A percentile compares a stretch with the other conserved stretches of the same genome.
Evolutionary conservation across 2,888 invertebrate species (phyloP).

Genomic region (Bellardia bayeri): DNA sequence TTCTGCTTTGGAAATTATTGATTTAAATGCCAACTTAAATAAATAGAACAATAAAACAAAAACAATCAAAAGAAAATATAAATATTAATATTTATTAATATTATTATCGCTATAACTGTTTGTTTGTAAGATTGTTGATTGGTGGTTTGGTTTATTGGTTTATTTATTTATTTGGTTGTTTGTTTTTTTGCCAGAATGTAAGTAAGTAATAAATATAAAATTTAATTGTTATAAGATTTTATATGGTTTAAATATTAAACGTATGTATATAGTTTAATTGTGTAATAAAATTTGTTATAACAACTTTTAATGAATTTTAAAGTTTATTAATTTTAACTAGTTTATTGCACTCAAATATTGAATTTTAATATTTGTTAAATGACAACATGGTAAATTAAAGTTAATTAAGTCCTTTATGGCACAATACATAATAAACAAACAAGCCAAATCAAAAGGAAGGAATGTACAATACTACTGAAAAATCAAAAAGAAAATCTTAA

Average conservation of each 20-base stretch:
- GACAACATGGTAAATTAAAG: too few relatives aligned
- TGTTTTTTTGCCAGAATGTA: not conserved
- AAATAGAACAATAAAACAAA: conserved; percentile 17
- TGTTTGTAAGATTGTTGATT: not conserved
- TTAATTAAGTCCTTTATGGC: too few relatives aligned
- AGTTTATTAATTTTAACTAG: not conserved
- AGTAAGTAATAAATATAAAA: not conserved
- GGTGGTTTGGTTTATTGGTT: not conserved
- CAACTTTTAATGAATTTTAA: not conserved
- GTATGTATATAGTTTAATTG: not conserved
- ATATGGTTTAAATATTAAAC: not conserved
- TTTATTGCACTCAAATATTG: not conserved
- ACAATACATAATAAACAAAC: too few relatives aligned
- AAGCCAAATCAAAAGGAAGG: too few relatives aligned
- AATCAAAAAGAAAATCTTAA: too few relatives aligned
- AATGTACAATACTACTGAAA: too few relatives aligned
- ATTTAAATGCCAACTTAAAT: conserved; percentile 25
- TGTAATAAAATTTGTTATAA: not conserved
- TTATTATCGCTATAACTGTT: conserved; percentile 8
- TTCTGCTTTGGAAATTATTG: conserved; percentile 35
- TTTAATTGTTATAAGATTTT: not conserved
- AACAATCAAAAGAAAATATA: conserved; percentile 1
- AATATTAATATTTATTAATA: conserved; percentile 29
- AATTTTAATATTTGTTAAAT: not conserved
- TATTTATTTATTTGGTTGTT: not conserved